These are phyloP conservation scores for Atrina japonica DNA, from an alignment of 2,888 invertebrate genomes.

Conservation along the genomic window DNA sequence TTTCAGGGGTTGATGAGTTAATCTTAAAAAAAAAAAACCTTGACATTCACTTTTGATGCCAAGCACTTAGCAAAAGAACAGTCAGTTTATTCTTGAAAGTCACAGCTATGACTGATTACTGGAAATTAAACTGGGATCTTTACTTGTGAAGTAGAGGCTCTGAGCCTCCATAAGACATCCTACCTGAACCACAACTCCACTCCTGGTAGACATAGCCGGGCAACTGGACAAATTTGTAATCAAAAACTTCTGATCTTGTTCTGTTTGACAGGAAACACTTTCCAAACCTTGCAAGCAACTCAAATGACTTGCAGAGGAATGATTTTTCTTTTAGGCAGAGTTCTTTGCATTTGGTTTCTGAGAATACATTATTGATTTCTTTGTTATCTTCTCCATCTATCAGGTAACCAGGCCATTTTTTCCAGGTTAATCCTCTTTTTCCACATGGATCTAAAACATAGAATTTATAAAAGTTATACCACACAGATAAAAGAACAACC, in stretches of 20 bases:
- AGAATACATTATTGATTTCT: slow-evolving; percentile 31
- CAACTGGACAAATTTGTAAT: slow-evolving; percentile 50
- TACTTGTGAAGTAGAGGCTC: too few species aligned
- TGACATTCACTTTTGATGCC: too few species aligned
- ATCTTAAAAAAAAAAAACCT: too few species aligned
- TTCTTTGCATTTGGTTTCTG: slow-evolving; percentile 48
- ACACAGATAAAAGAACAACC: background rate
- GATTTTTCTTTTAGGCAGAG: slow-evolving; percentile 55
- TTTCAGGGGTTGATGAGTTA: too few species aligned
- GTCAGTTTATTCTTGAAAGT: too few species aligned
- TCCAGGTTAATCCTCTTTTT: slow-evolving; percentile 51
- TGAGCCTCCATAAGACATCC: slow-evolving; percentile 1
- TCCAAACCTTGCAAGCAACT: slow-evolving; percentile 41
- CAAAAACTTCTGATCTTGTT: slow-evolving; percentile 31
- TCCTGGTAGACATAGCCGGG: slow-evolving; percentile 59
- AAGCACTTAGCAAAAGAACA: too few species aligned
- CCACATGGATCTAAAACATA: slow-evolving; percentile 61
- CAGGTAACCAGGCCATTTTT: slow-evolving; percentile 50
- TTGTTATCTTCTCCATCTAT: slow-evolving; percentile 41
- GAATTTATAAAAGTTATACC: background rate
- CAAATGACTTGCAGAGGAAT: slow-evolving; percentile 58
- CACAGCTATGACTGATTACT: too few species aligned
- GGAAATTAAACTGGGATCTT: too few species aligned
- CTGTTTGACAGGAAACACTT: slow-evolving; percentile 52
- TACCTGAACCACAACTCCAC: slow-evolving; percentile 58